Conservation (phyloP, 1,140 invertebrate species). For the Lasioglossum baleicum region DNA sequence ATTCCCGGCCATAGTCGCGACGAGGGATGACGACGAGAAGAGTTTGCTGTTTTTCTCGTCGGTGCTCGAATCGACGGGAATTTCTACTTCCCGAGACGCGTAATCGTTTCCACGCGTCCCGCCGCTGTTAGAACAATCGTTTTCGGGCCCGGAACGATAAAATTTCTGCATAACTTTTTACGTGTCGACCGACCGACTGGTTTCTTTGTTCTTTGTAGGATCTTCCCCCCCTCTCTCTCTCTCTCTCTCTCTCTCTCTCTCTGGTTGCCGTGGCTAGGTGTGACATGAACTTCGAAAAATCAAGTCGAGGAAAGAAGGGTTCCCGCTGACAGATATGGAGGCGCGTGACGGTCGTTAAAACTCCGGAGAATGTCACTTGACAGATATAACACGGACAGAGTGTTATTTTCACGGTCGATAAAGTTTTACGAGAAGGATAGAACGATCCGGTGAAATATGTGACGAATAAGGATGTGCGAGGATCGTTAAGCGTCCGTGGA, state of each 20-base stretch:
- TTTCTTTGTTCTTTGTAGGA: too few species aligned
- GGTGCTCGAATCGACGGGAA: not conserved
- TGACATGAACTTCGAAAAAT: slow-evolving; percentile 10
- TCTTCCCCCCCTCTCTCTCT: not conserved
- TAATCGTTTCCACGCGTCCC: not conserved
- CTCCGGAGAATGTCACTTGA: slow-evolving; percentile 41
- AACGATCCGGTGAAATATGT: slow-evolving; percentile 43
- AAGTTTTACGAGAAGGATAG: slow-evolving; percentile 44
- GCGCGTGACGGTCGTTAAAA: slow-evolving; percentile 46
- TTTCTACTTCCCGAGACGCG: not conserved
- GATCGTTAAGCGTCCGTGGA: slow-evolving; percentile 39
- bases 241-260: not conserved
- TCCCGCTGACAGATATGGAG: slow-evolving; percentile 8
- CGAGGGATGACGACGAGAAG: not conserved
- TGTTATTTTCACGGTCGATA: slow-evolving; percentile 50
- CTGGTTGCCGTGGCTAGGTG: not conserved
- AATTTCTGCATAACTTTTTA: slow-evolving; percentile 3
- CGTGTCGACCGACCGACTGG: too few species aligned
- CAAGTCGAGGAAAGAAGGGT: not conserved
- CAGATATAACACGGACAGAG: slow-evolving; percentile 41
- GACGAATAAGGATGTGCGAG: slow-evolving; percentile 38
- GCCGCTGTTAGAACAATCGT: not conserved
- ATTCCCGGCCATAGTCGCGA: not conserved
- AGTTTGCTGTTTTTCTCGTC: not conserved
- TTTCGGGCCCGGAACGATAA: not conserved